A percentile compares a stretch with the other conserved stretches of the same genome.
Evolutionary conservation across 2,113 vertebrate species (phyloP).

Genomic region (Nesogale talazaci): DNA sequence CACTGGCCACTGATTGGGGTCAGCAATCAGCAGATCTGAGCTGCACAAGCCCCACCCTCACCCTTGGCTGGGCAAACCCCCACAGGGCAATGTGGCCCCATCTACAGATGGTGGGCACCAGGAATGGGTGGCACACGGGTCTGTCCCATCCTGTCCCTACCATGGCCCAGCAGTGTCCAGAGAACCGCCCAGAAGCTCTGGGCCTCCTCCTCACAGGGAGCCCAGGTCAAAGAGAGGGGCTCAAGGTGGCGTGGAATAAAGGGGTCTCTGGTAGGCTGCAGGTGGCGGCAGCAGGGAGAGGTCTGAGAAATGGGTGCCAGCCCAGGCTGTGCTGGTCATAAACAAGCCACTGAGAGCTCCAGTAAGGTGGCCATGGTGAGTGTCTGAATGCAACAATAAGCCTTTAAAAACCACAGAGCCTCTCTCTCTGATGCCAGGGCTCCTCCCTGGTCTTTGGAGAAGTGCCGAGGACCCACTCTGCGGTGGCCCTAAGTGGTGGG

Average conservation of each 20-base stretch:
- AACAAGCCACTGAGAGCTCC: slow-evolving; percentile 5
- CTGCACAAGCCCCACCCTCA: too few relatives aligned
- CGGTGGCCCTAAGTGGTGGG: neutral
- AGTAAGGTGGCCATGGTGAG: neutral
- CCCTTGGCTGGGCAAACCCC: neutral
- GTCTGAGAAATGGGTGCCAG: neutral
- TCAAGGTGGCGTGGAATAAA: neutral
- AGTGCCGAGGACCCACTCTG: neutral
- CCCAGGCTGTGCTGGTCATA: neutral
- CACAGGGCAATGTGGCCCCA: neutral
- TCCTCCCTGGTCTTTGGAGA: neutral
- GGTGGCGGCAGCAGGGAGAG: neutral
- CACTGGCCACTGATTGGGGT: neutral
- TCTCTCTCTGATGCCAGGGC: neutral
- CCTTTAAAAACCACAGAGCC: neutral
- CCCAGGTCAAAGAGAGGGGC: neutral
- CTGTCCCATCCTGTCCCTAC: neutral
- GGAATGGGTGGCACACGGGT: neutral
- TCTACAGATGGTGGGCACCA: neutral
- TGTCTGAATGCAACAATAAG: neutral
- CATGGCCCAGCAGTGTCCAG: neutral
- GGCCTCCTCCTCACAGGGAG: neutral
- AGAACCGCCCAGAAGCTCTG: neutral
- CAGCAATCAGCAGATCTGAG: neutral
- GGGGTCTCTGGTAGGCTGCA: neutral